A percentile compares a stretch with the other conserved stretches of the same genome.
phyloP scores from a whole-genome alignment of 2,888 invertebrate genomes.

The Pristionchus arcanus region DNA sequence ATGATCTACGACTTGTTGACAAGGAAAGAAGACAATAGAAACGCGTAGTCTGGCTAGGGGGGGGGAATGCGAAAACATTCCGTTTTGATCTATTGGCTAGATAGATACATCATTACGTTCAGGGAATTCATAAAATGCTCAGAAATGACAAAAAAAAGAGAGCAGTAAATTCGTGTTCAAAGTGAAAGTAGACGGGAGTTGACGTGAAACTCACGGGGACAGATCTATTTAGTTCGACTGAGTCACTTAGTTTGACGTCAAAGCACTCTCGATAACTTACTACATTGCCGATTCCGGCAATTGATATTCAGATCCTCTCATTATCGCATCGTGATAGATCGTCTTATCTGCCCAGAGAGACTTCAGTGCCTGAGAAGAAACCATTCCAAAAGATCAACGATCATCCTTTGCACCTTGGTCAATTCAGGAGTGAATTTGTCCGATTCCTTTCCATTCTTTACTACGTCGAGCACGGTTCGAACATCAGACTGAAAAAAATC shows the following conservation, averaged over 20 bases:
- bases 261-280: conserved; percentile 61
- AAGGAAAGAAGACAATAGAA: not conserved
- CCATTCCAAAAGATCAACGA: not conserved
- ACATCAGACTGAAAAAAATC: conserved; percentile 66
- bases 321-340: conserved; percentile 65
- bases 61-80: not conserved
- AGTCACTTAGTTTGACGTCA: not conserved
- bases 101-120: not conserved
- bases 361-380: conserved; percentile 63
- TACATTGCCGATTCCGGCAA: conserved; percentile 75
- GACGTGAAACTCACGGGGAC: not conserved
- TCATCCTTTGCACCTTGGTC: conserved; percentile 56
- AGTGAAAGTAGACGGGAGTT: not conserved
- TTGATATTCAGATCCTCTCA: conserved; percentile 76
- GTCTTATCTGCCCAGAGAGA: conserved; percentile 72
- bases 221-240: not conserved
- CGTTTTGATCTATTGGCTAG: not conserved
- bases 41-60: not conserved
- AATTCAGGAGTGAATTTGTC: conserved; percentile 74
- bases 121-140: not conserved
- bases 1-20: not conserved
- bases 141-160: not conserved
- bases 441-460: conserved; percentile 76
- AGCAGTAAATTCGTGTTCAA: not conserved
- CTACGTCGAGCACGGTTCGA: conserved; percentile 72